Evolutionary conservation across 2,888 invertebrate species (phyloP), one percentile per base, ranked within the genome.

Genomic region (Ditula angustiorana): DNA sequence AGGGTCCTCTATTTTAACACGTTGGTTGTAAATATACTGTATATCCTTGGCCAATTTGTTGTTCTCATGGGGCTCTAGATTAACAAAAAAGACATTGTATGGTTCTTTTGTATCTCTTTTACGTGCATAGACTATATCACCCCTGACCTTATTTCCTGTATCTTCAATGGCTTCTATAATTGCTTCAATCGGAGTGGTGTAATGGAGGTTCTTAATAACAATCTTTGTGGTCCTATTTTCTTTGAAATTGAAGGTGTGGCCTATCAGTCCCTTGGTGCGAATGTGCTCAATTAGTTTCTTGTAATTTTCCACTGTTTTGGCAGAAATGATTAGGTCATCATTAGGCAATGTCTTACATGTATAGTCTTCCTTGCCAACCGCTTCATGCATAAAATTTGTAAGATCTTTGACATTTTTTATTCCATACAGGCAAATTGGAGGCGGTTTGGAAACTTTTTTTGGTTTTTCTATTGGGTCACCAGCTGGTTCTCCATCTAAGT

Each of bases 251-350:
- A 47, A 47, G 0, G 47, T 47, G 19, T 47, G 47, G 2, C 47
- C 47, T n/a, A 47, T 47, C n/a, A 24, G 7, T 11, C 24, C 23
- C 5, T 47, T 23, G 11, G 1, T 11, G 8, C 47, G 10, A n/a
- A 47, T 47, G 24, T 47, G 47, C 2, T 47, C 47, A n/a, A 47
- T 47, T n/a, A 47, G 11, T n/a, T n/a, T n/a, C n/a, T 47, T 47
- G n/a, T 47, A 47, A 5, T 2, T 24, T 24, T 47, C 47, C 8
- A n/a, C 11, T 5, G 47, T 47, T 10, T 11, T 11, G 0, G 23
- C 19, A 11, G 13, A n/a, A 2, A 47, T 13, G 2, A 5, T 23
- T n/a, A 47, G 47, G 1, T 23, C 24, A 11, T 44, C n/a, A 1
- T 24, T 23, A 5, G 23, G 3, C 2, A 24, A 7, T 47, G 24